A percentile compares a stretch with the other conserved stretches of the same genome.
Evolutionary conservation across 37 sponge, comb jelly and placozoan species (phyloP).

Genomic region (Aphrocallistes beatrix): DNA sequence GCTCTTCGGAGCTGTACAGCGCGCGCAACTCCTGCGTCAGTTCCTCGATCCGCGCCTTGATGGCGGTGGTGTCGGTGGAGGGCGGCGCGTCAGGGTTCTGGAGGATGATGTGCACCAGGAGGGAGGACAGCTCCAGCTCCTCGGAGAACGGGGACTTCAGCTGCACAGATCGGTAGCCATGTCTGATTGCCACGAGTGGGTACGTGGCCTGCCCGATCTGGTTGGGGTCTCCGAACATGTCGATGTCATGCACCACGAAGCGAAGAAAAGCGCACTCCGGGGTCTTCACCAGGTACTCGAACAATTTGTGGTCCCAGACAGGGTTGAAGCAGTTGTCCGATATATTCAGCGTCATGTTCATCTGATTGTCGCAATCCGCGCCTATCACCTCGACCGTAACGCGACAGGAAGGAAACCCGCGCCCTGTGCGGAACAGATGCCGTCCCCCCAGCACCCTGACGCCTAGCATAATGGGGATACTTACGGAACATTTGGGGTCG

Average conservation of each 20-base stretch:
- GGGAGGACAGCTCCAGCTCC: constrained; percentile 76
- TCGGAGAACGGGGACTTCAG: constrained; percentile 70
- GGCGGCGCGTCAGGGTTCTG: neutral
- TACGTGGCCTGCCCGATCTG: constrained; percentile 81
- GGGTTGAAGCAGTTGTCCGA: constrained; percentile 91
- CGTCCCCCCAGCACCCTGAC: constrained; percentile 68
- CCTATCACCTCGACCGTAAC: constrained; percentile 81
- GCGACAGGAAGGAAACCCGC: constrained; percentile 68
- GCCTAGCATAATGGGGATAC: neutral
- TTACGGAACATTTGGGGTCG: neutral
- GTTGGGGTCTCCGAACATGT: constrained; percentile 93
- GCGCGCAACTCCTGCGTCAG: neutral
- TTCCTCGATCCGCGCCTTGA: neutral
- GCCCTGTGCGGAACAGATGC: constrained; percentile 57
- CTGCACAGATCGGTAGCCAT: constrained; percentile 80
- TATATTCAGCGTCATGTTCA: constrained; percentile 58
- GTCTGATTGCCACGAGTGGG: constrained; percentile 54
- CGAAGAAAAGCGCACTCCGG: constrained; percentile 81
- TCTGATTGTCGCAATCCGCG: constrained; percentile 54
- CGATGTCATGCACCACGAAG: constrained; percentile 76
- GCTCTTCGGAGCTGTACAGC: neutral
- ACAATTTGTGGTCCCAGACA: constrained; percentile 61
- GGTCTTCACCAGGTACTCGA: constrained; percentile 68
- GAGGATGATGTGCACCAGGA: constrained; percentile 51
- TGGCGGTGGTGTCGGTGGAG: neutral